Base-by-base conservation (phyloP, 2,888 invertebrate genomes). In the Alsophila aescularia region DNA sequence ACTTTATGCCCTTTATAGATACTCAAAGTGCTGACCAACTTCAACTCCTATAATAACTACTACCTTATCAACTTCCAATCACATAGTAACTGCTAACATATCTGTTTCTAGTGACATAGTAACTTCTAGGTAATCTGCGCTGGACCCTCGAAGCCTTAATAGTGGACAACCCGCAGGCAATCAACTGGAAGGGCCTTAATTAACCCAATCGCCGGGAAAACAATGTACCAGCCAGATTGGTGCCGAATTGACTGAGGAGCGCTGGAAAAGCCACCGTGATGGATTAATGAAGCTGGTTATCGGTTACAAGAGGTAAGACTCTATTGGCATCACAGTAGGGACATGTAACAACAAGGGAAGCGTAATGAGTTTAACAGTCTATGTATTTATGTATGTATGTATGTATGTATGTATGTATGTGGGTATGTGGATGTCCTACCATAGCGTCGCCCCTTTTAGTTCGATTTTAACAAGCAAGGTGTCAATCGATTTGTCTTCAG, bases 131-230 rank as follows among this genome's bases (percentile, higher is more conserved):
- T 41, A 51, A 41, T 47, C 50, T 51, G 24, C 2, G 32, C 9
- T 18, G 16, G 39, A 8, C 44, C 14, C 44, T 45, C 40, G 27
- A 45, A 44, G 65, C 64, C 64, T 67, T 68, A 71, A 73, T 72
- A 71, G 74, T 70, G 75, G 69, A 76, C 76, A 76, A 70, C 64
- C 78, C 72, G 61, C 73, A 72, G 49, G 67, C 70, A 75, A 77
- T 77, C 77, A 76, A 66, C 54, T 62, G 68, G 69, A 75, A 72
- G 69, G 64, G 58, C 62, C 69, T 73, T 75, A 79, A 79, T 79
- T 75, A 75, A 73, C 64, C 67, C 73, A 71, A 73, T 75, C 67
- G 72, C 62, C 57, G 62, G 68, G 70, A 69, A 68, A 77, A 79
- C 76, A 76, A 74, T 73, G 75, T 75, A 66, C 65, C 67, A 57